Conservation (phyloP, 23 tunicate genomes). For the Trididemnum miniatum region DNA sequence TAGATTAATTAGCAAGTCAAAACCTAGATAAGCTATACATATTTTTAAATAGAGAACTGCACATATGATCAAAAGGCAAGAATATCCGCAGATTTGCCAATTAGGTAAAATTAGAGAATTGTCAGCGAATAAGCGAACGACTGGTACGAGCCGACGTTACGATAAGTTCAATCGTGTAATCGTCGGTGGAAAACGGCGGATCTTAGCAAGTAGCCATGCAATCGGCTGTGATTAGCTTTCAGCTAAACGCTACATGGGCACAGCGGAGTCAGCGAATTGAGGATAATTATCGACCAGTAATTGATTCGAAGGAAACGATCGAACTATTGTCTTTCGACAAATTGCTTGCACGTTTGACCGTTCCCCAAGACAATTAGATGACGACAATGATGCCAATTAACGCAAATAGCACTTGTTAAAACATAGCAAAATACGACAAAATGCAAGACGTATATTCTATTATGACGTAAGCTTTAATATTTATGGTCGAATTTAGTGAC, state of each 20-base stretch:
- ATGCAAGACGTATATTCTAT: too few relatives aligned
- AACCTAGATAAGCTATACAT: too few relatives aligned
- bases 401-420: not conserved
- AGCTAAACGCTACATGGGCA: not conserved
- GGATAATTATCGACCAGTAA: conserved; percentile 16
- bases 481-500: too few relatives aligned
- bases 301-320: not conserved
- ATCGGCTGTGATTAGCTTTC: not conserved
- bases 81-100: conserved; percentile 20
- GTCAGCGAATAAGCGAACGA: not conserved
- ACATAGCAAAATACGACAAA: too few relatives aligned
- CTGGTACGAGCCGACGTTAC: not conserved
- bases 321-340: not conserved
- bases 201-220: conserved; percentile 13
- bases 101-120: conserved; percentile 2
- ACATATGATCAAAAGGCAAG: conserved; percentile 5
- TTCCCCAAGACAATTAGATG: not conserved
- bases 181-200: not conserved
- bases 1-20: too few relatives aligned
- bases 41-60: too few relatives aligned
- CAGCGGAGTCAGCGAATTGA: not conserved
- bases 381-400: not conserved
- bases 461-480: too few relatives aligned
- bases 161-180: not conserved
- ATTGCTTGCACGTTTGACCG: conserved; percentile 26